Conservation (phyloP, 2,888 invertebrate genomes). For the Margaritifera margaritifera region DNA sequence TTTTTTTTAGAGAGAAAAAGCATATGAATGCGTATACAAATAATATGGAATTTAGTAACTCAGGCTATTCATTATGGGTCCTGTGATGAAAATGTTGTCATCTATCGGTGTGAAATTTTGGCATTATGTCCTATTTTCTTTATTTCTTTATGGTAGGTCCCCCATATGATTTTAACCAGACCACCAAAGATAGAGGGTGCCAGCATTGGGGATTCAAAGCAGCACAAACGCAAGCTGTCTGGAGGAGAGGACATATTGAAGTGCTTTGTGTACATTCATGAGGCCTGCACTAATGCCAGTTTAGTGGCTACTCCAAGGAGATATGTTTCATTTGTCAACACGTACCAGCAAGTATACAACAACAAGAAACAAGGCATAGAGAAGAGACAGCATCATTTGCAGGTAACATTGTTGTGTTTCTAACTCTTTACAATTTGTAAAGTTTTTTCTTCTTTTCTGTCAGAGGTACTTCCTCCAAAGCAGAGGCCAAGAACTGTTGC, state of each 20-base stretch:
- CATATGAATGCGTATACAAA: too few species aligned
- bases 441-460: background rate
- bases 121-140: background rate
- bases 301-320: conserved; percentile 74
- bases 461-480: background rate
- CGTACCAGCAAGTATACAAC: conserved; percentile 77
- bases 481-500: background rate
- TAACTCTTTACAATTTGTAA: too few species aligned
- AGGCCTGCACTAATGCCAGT: conserved; percentile 56
- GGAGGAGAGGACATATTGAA: conserved; percentile 71
- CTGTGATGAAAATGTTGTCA: too few species aligned
- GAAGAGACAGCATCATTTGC: conserved; percentile 79
- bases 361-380: conserved; percentile 79
- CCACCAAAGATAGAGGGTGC: conserved; percentile 69
- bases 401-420: conserved; percentile 73
- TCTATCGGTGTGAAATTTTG: too few species aligned
- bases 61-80: too few species aligned
- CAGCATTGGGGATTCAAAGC: conserved; percentile 57
- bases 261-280: conserved; percentile 75
- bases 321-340: conserved; percentile 76
- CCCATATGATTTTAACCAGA: conserved; percentile 69
- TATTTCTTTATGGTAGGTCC: conserved; percentile 63
- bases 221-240: conserved; percentile 63
- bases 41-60: too few species aligned
- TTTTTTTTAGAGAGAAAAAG: too few species aligned